These are phyloP conservation scores for Phalacrocorax aristotelis DNA, from an alignment of 2,113 vertebrate genomes.

Conservation along the genomic window DNA sequence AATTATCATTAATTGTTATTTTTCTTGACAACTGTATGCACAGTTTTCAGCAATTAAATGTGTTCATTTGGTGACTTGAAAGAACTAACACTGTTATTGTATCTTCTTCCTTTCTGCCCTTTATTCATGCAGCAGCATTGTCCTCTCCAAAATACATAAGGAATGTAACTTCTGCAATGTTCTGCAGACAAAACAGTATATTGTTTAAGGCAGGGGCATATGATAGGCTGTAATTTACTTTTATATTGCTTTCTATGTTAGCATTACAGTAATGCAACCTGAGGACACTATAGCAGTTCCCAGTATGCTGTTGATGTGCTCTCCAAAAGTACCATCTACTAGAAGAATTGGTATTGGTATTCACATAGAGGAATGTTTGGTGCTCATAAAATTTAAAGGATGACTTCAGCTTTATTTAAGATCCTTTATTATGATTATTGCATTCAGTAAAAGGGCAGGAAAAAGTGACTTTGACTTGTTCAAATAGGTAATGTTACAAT, in stretches of 20 bases:
- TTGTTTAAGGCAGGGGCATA: not conserved
- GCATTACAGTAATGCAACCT: not conserved
- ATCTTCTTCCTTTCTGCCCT: not conserved
- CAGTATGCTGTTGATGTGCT: not conserved
- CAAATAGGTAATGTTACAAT: not conserved
- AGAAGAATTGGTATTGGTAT: not conserved
- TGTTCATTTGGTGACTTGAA: not conserved
- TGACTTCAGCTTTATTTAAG: not conserved
- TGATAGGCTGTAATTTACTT: not conserved
- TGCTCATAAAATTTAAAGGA: not conserved
- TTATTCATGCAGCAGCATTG: not conserved
- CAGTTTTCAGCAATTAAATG: not conserved
- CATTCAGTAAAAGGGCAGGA: not conserved
- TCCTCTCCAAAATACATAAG: not conserved
- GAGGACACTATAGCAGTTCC: not conserved
- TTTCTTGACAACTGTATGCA: not conserved
- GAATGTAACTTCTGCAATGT: not conserved
- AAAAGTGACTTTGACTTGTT: not conserved
- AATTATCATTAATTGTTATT: not conserved
- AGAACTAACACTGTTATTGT: not conserved
- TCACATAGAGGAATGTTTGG: not conserved
- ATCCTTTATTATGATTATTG: not conserved
- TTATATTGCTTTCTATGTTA: not conserved
- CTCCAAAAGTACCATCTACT: not conserved
- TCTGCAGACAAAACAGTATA: not conserved